Evolutionary conservation across 2,113 vertebrate genomes (phyloP).

Genomic region (Butastur rufipennis): DNA sequence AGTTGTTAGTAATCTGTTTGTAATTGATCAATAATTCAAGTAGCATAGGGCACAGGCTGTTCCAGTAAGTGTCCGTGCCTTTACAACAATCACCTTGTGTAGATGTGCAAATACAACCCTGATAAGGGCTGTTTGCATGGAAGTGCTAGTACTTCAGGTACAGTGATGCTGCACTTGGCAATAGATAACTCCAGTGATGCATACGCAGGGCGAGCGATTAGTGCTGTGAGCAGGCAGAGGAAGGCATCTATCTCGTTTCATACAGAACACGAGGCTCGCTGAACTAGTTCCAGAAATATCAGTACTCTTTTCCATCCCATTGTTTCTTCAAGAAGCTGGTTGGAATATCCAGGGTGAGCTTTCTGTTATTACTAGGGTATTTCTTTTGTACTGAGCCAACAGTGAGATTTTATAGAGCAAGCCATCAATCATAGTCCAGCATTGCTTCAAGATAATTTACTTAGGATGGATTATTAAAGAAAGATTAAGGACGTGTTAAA

Average conservation of each 20-base stretch:
- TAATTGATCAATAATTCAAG: constrained; percentile 59
- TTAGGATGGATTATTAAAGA: constrained; percentile 55
- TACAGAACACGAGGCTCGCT: background rate
- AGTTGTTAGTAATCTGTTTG: constrained; percentile 45
- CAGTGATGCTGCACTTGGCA: background rate
- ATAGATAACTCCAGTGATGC: background rate
- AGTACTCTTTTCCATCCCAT: background rate
- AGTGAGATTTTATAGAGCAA: background rate
- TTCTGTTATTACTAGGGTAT: background rate
- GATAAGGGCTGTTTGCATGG: constrained; percentile 33
- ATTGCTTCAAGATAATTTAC: constrained; percentile 35
- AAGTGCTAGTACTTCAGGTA: background rate
- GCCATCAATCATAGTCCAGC: constrained; percentile 12
- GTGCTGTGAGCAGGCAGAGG: background rate
- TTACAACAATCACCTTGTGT: background rate
- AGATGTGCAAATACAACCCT: constrained; percentile 30
- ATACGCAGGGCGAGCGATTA: background rate
- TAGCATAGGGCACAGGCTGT: background rate
- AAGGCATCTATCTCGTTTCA: background rate
- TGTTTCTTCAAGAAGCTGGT: background rate
- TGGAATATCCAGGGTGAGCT: background rate
- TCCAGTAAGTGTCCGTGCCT: background rate
- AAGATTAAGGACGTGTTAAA: constrained; percentile 52
- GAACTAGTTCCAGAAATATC: background rate
- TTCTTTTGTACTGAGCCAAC: constrained; percentile 11